Evolutionary conservation across 2,888 invertebrate genomes (phyloP).

Genomic region (Caenorhabditis wallacei): DNA sequence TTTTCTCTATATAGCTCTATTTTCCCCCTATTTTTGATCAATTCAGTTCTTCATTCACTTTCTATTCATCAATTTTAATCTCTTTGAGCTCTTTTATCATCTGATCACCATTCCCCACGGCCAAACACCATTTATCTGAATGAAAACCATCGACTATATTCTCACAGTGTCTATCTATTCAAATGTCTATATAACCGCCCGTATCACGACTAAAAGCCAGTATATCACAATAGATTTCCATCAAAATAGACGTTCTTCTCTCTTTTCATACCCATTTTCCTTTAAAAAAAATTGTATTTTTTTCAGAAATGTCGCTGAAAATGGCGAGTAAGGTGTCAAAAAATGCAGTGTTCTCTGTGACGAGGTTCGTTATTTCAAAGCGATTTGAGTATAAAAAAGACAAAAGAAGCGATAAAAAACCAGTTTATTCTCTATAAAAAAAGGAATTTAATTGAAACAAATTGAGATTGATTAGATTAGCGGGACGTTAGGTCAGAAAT

Average conservation of each 20-base stretch:
- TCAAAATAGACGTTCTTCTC: background rate
- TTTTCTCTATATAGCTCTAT: no score
- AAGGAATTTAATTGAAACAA: background rate
- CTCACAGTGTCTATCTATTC: background rate
- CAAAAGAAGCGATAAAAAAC: background rate
- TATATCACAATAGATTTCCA: background rate
- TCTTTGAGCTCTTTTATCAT: background rate
- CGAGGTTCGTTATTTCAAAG: constrained; percentile 14
- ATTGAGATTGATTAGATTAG: background rate
- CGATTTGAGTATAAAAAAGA: constrained; percentile 2
- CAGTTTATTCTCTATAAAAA: background rate
- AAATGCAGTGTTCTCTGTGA: constrained; percentile 2
- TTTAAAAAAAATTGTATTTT: background rate
- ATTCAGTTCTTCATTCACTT: background rate
- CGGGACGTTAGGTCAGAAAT: background rate
- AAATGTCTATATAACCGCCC: background rate
- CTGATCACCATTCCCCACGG: background rate
- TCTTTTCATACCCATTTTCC: constrained; percentile 8
- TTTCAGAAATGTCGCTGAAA: constrained; percentile 44
- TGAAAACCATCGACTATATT: background rate
- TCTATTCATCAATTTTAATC: background rate
- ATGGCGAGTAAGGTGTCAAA: constrained; percentile 33
- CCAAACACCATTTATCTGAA: background rate
- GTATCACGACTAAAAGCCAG: background rate
- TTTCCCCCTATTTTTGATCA: background rate